Percentiles rank a stretch among this genome's conserved stretches.
phyloP scores from a whole-genome alignment of 37 sponge, comb jelly and placozoan species.

The Hormiphora californensis region DNA sequence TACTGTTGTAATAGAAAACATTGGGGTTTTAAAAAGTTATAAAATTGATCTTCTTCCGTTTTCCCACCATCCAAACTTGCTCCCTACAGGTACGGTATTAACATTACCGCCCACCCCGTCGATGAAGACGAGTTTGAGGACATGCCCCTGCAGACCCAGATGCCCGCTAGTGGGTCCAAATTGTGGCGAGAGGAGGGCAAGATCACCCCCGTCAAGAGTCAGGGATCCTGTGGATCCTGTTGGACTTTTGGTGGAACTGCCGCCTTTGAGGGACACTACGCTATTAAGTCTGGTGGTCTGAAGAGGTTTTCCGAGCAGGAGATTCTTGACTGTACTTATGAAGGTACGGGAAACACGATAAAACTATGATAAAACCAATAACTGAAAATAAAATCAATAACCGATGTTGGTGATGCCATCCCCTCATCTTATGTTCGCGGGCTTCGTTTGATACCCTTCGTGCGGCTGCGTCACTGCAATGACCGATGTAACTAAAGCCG shows the following conservation, averaged over 20 bases:
- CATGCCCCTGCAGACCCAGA: background rate
- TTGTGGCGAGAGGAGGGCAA: slow-evolving; percentile 4
- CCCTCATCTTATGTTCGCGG: too few species aligned
- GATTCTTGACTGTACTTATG: background rate
- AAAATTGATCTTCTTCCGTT: too few species aligned
- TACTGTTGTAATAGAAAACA: too few species aligned
- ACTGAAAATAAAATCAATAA: too few species aligned
- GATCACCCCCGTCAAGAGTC: background rate
- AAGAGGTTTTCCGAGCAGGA: background rate
- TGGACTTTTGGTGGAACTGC: slow-evolving; percentile 7
- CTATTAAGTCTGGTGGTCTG: background rate
- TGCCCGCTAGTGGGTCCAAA: background rate
- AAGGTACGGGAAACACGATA: too few species aligned
- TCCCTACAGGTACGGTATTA: slow-evolving; percentile 12
- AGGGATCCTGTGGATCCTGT: background rate
- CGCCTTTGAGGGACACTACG: slow-evolving; percentile 23
- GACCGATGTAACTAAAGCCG: too few species aligned
- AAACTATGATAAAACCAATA: too few species aligned
- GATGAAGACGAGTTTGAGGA: background rate
- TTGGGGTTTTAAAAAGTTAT: too few species aligned
- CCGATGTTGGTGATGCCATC: too few species aligned
- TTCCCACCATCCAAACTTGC: too few species aligned
- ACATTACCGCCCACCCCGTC: background rate
- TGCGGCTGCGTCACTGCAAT: too few species aligned
- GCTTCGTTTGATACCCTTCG: too few species aligned